phyloP scores from a whole-genome alignment of 2,888 invertebrate genomes.

The Icerya purchasi region DNA sequence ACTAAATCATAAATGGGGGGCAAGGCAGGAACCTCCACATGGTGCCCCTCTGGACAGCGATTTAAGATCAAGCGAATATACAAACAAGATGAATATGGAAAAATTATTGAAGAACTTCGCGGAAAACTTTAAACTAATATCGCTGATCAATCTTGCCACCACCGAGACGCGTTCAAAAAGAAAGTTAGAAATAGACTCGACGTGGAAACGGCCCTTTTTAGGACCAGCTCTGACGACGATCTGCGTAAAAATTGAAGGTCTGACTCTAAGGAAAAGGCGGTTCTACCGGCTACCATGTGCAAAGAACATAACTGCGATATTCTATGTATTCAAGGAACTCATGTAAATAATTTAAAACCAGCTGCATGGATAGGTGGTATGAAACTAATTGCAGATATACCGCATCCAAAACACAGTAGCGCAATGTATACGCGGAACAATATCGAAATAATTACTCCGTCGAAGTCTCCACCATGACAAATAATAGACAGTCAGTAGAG shows the following conservation, averaged over 20 bases:
- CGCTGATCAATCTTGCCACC: not conserved
- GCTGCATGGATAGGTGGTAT: not conserved
- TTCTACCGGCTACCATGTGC: not conserved
- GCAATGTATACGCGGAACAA: not conserved
- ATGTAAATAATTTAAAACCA: not conserved
- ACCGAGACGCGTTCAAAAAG: not conserved
- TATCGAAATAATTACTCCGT: not conserved
- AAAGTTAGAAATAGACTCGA: not conserved
- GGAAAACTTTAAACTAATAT: not conserved
- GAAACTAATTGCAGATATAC: not conserved
- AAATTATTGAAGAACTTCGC: not conserved
- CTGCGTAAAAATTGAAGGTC: not conserved
- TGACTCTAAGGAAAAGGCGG: not conserved
- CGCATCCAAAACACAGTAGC: not conserved
- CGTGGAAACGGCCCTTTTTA: not conserved
- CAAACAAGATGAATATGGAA: not conserved
- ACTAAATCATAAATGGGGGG: too few relatives aligned
- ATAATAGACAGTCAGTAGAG: too few relatives aligned
- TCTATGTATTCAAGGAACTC: not conserved
- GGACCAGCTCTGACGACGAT: not conserved
- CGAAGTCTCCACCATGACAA: not conserved
- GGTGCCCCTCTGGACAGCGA: not conserved
- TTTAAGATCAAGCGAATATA: not conserved
- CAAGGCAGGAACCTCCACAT: not conserved
- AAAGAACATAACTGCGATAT: not conserved